These are phyloP conservation scores for Limenitis arthemis DNA, from an alignment of 2,888 invertebrate species.

Conservation along the genomic window DNA sequence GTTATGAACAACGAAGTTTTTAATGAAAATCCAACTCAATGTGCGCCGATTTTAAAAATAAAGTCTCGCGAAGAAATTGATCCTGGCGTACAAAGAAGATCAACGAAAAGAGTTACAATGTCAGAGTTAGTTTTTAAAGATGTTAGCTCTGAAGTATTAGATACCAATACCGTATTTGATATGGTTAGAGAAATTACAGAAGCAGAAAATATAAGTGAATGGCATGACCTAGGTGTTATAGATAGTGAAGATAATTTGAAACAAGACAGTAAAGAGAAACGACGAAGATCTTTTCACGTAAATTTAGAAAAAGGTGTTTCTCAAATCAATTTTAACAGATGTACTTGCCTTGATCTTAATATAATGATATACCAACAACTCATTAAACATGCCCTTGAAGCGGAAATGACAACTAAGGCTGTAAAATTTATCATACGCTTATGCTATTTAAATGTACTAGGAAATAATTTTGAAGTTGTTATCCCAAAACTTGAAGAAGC, in stretches of 20 bases:
- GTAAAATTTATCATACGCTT: conserved; percentile 48
- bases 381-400: conserved; percentile 51
- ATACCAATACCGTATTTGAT: conserved; percentile 37
- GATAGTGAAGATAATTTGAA: conserved; percentile 44
- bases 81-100: conserved; percentile 20
- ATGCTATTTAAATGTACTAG: conserved; percentile 43
- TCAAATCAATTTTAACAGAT: conserved; percentile 44
- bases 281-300: conserved; percentile 34
- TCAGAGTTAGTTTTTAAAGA: conserved; percentile 33
- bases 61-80: conserved; percentile 23
- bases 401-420: conserved; percentile 50
- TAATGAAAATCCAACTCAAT: conserved; percentile 26
- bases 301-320: conserved; percentile 51
- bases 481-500: conserved; percentile 46
- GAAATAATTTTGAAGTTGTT: conserved; percentile 39
- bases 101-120: conserved; percentile 51
- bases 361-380: conserved; percentile 53
- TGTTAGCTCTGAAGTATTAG: conserved; percentile 24
- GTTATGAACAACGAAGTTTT: conserved; percentile 14
- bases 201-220: conserved; percentile 42
- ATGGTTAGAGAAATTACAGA: conserved; percentile 48
- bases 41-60: conserved; percentile 44
- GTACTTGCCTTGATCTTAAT: conserved; percentile 53
- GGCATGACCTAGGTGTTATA: conserved; percentile 46
- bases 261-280: conserved; percentile 26